Evolutionary conservation across 2,797 vertebrate species (phyloP), one percentile per base, ranked within the genome.

Genomic region (Chelonia mydas): DNA sequence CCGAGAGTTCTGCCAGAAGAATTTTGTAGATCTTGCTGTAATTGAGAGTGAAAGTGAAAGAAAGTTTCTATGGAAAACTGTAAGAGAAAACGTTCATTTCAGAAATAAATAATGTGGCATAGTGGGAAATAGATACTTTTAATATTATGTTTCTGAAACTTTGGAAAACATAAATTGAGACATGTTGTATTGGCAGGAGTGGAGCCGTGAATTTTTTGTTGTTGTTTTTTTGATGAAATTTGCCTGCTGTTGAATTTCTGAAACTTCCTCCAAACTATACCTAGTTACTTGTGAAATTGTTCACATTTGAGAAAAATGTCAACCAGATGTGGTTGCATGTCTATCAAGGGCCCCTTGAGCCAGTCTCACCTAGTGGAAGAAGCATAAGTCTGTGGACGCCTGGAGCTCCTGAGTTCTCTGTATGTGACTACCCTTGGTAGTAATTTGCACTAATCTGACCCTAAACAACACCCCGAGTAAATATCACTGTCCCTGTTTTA

Each of bases 31-130:
- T 68, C 98, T 99, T 55, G 98, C 80, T n/a, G 98, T 99, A 81
- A 98, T 99, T 94, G 98, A 96, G 15, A 98, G 97, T 37, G 98
- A 99, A 45, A 98, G 95, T 31, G 99, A 99, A 97, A 99, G 99
- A 95, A 99, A 96, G 93, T 99, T 99, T 94, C 88, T 99, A n/a
- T 98, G 98, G 98, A 99, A 97, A 98, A 98, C 96, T 90, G 99
- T 98, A 97, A 98, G 98, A 17, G 15, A 88, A 74, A 90, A 90
- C 51, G 81, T 94, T 95, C 94, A 90, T 90, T 51, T 93, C 12
- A 49, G 16, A 81, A 83, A 90, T 15, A 79, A 13, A 4, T 4
- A 61, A 9, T 9, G 47, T 74, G 54, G n/a, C 72, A 53, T 10
- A 51, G 17, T 74, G n/a, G 17, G 41, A 53, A 86, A 10, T 16